A percentile compares a stretch with the other conserved stretches of the same genome.
phyloP scores from a whole-genome alignment of 1,140 invertebrate species.

The Araneus ventricosus region DNA sequence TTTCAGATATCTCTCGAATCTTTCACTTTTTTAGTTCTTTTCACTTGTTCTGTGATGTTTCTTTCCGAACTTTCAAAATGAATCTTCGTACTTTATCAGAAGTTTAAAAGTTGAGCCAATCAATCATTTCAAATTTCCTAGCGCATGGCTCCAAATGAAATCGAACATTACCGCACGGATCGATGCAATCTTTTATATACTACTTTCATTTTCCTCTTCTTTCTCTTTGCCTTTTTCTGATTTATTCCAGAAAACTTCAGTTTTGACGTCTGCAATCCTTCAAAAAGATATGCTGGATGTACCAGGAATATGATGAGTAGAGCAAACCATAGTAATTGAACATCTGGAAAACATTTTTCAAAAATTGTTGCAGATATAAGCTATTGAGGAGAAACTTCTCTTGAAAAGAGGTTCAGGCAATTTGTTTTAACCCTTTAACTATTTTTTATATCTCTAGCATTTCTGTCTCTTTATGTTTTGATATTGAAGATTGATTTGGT shows the following conservation, averaged over 20 bases:
- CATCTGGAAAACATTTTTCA: background rate
- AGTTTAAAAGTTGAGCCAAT: background rate
- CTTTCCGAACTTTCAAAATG: background rate
- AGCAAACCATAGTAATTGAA: background rate
- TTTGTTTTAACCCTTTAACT: too few species aligned
- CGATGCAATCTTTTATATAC: background rate
- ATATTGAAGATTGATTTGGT: too few species aligned
- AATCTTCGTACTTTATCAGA: background rate
- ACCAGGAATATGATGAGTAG: background rate
- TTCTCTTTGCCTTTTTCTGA: background rate
- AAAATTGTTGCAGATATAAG: background rate
- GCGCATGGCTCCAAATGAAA: background rate
- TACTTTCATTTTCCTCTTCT: background rate
- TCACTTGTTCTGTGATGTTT: background rate
- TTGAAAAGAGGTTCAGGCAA: too few species aligned
- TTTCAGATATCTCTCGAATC: too few species aligned
- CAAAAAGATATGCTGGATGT: background rate
- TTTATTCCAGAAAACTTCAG: background rate
- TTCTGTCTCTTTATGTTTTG: too few species aligned
- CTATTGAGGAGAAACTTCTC: background rate
- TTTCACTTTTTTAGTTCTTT: background rate
- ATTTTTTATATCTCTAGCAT: too few species aligned
- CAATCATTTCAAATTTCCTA: conserved; percentile 11
- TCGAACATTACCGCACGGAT: background rate
- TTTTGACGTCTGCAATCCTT: background rate